These are phyloP conservation scores for Machimus atricapillus DNA, from an alignment of 2,888 invertebrate genomes.

Conservation along the genomic window DNA sequence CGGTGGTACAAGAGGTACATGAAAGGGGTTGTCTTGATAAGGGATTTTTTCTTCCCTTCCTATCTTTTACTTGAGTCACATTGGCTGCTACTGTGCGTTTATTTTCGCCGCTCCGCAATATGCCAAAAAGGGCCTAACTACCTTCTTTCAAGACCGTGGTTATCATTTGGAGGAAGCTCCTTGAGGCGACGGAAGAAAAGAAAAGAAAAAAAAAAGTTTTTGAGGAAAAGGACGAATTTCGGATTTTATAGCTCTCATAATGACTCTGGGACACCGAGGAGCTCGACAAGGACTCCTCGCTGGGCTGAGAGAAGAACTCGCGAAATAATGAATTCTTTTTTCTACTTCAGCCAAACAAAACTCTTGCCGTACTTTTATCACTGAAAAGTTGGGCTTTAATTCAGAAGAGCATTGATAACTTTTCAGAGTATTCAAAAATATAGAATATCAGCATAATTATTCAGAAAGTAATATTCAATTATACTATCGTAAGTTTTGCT, in stretches of 20 bases:
- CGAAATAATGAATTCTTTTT: background rate
- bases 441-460: no score
- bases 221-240: background rate
- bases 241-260: constrained; percentile 33
- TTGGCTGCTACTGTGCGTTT: constrained; percentile 11
- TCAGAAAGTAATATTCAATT: no score
- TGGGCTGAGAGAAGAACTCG: no score
- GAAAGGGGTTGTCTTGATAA: constrained; percentile 38
- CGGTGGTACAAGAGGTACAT: background rate
- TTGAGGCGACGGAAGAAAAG: no score
- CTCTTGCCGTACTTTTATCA: background rate
- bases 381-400: background rate
- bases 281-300: background rate
- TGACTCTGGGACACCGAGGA: constrained; percentile 8
- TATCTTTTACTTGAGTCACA: background rate
- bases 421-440: no score
- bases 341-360: background rate
- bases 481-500: no score
- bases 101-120: background rate
- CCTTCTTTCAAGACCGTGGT: background rate
- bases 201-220: no score
- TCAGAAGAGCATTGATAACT: no score
- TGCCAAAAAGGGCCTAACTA: background rate
- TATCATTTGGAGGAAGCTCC: background rate
- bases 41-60: background rate